phyloP scores from a whole-genome alignment of 2,113 vertebrate species.

The Nyctereutes procyonoides region DNA sequence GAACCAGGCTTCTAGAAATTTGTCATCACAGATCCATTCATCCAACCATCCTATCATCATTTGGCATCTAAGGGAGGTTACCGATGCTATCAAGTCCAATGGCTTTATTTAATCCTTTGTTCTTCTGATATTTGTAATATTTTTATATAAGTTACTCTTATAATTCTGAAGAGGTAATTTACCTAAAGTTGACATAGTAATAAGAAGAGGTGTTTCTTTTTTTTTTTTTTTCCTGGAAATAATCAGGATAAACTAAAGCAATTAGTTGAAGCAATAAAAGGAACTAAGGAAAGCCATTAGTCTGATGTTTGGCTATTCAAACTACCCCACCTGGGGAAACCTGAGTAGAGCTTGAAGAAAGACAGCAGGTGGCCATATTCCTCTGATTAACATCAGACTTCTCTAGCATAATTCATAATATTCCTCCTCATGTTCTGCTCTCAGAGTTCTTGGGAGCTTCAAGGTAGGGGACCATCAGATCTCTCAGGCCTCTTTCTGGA shows the following conservation, averaged over 20 bases:
- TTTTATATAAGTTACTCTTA: neutral
- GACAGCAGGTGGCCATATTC: neutral
- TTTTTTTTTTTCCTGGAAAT: neutral
- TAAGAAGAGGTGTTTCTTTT: neutral
- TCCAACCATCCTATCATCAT: neutral
- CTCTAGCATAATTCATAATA: neutral
- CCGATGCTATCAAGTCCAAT: neutral
- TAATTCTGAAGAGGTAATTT: neutral
- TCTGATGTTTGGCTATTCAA: neutral
- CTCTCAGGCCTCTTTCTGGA: neutral
- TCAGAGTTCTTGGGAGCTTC: neutral
- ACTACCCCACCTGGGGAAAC: neutral
- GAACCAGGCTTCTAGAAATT: neutral
- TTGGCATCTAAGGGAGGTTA: neutral
- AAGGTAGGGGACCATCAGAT: neutral
- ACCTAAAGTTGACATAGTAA: conserved; percentile 9
- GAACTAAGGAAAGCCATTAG: neutral
- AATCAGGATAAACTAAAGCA: conserved; percentile 11
- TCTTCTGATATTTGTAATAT: neutral
- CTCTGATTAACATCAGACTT: neutral
- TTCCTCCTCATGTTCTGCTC: neutral
- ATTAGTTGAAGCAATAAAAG: conserved; percentile 31
- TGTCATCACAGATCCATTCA: neutral
- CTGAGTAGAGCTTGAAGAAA: conserved; percentile 22
- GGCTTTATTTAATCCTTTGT: neutral